These are phyloP conservation scores for Ruditapes philippinarum DNA, from an alignment of 1,140 invertebrate species.

Conservation along the genomic window DNA sequence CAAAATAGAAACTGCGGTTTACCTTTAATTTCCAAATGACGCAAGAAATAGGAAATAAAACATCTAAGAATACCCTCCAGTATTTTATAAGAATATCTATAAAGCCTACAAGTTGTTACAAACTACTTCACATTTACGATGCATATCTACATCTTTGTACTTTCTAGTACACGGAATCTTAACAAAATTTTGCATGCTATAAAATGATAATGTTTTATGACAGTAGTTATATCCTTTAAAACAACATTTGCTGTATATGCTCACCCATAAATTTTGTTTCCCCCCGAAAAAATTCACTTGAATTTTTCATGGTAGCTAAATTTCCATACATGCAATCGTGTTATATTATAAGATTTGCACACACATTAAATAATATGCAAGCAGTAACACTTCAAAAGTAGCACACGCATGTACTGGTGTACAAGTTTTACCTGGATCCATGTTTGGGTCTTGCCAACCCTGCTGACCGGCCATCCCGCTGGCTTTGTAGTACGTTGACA, in stretches of 20 bases:
- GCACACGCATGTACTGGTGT: too few species aligned
- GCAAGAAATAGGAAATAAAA: not conserved
- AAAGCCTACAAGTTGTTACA: not conserved
- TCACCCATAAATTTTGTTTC: not conserved
- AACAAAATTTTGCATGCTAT: not conserved
- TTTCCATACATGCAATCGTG: not conserved
- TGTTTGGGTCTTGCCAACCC: conserved; percentile 88
- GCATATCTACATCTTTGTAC: not conserved
- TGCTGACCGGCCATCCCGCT: conserved; percentile 88
- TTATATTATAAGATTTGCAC: not conserved
- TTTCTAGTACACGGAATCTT: not conserved
- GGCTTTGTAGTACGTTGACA: conserved; percentile 89
- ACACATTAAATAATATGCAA: not conserved
- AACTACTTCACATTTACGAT: not conserved
- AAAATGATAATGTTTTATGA: conserved; percentile 3
- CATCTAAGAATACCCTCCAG: not conserved
- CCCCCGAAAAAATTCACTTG: too few species aligned
- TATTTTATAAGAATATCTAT: not conserved
- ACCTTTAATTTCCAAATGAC: not conserved
- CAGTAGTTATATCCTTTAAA: not conserved
- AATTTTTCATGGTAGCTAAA: too few species aligned
- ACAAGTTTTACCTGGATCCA: conserved; percentile 83
- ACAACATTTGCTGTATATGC: not conserved
- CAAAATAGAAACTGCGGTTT: not conserved
- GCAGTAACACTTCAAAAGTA: not conserved